Evolutionary conservation across 2,888 invertebrate genomes (phyloP), one percentile per base, ranked within the genome.

Genomic region (Gonocerus acuteangulatus): DNA sequence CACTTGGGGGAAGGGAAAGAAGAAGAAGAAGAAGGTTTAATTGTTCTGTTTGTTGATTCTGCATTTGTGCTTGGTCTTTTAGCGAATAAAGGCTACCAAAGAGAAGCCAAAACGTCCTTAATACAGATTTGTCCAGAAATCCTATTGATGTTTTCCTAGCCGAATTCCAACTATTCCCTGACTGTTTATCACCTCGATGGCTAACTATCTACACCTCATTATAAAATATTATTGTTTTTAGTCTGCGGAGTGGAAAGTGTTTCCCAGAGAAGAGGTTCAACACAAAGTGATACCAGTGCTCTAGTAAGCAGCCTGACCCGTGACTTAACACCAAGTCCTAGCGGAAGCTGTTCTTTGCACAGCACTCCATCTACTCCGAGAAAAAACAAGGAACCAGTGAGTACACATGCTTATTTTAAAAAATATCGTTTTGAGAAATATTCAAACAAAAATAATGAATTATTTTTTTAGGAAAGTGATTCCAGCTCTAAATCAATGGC

Each of bases 241-340:
- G 65, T 62, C 21, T 56, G 60, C 18, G 62, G 54, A 36, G 61
- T 54, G 11, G 65, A 65, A 39, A 64, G 64, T 44, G 51, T 48
- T 15, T 65, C 65, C 7, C 62, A 62, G 51, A 64, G 65, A 47
- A 74, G 80, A 49, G 79, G 80, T 47, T 80, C 80, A 11, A 79
- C 79, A 15, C 74, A 77, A 68, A 82, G 82, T 48, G 83, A 84
- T 68, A 82, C 82, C 16, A 82, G 82, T 68, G 81, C 80, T 57
- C 72, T 82, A 67, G 78, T 82, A 22, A 81, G 81, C 71, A 82
- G 82, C 66, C 72, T 83, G 39, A 81, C 82, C 1, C 75, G 80
- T 68, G 84, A 84, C 72, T 74, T 66, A 13, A 67, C 64, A 1
- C 67, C 67, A n/a, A 63, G 63, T 16, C 68, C 68, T 1, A 67